Evolutionary conservation across 2,888 invertebrate genomes (phyloP), one percentile per base, ranked within the genome.

Genomic region (Syritta pipiens): DNA sequence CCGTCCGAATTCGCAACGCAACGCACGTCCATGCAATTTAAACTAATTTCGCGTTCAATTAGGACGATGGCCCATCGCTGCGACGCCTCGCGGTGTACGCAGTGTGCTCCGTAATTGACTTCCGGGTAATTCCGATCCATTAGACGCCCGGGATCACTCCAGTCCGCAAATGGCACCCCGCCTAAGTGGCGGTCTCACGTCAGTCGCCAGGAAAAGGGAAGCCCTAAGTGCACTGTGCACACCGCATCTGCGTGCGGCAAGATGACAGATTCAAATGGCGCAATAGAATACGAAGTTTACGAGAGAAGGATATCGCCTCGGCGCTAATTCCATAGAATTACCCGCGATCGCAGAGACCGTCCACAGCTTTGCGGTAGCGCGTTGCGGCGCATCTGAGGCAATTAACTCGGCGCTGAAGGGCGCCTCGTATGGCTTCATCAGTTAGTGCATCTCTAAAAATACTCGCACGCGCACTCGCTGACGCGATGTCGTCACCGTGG

Each of bases 61-160:
- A 76, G 55, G 26, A 20, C 17, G 30, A 46, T 51, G 67, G 48
- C 55, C 62, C 40, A 53, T 26, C 37, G 53, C 22, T 17, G 59
- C 22, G 30, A 42, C 35, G 65, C 35, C 53, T 40, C 30, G 46
- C 53, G 30, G 55, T 12, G 37, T 7, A 4, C 1, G 37, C 24
- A n/a, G n/a, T n/a, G n/a, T 35, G 20, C 63, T 20, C 60, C 32
- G 35, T 63, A 63, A 71, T 71, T 76, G 76, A 76, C 59, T 76
- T 76, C 76, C 76, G 71, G 76, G 69, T 71, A 71, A 76, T 71
- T 63, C 71, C 76, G 30, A 63, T 71, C 71, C 57, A 76, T 76
- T 76, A 71, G 63, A n/a, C n/a, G 57, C 44, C 63, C 49, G 51
- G 63, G 42, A 76, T 76, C 76, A 63, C 62, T 76, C 37, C 49